Conservation (phyloP, 2,888 invertebrate species). For the Keiferia lycopersicella region DNA sequence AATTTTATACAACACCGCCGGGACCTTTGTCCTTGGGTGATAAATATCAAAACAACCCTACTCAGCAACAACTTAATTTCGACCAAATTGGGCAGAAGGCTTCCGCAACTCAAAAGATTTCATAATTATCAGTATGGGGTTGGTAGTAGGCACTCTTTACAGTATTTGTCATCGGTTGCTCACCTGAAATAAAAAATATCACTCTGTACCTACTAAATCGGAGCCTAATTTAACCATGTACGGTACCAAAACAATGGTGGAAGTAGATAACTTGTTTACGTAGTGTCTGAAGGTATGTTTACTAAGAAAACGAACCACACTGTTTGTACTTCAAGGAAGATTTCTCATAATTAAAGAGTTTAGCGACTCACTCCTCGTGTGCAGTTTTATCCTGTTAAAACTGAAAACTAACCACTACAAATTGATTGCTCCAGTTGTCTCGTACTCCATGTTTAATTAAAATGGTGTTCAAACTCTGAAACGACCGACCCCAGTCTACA, state of each 20-base stretch:
- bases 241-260: not conserved
- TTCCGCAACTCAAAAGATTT: not conserved
- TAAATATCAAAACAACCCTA: not conserved
- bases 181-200: not conserved
- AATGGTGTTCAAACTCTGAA: slow-evolving; percentile 46
- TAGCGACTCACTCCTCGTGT: slow-evolving; percentile 40
- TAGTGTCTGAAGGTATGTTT: slow-evolving; percentile 9
- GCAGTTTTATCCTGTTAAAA: slow-evolving; percentile 77
- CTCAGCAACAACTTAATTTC: not conserved
- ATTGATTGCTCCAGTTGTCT: slow-evolving; percentile 58
- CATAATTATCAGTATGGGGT: not conserved
- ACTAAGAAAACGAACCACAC: not conserved
- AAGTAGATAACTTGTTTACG: not conserved
- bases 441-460: slow-evolving; percentile 65
- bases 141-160: not conserved
- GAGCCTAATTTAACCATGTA: not conserved
- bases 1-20: not conserved
- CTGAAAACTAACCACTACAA: slow-evolving; percentile 63
- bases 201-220: not conserved
- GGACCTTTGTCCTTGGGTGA: not conserved
- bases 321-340: slow-evolving; percentile 2
- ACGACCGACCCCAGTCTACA: slow-evolving; percentile 52
- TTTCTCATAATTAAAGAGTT: slow-evolving; percentile 14
- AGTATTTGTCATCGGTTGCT: not conserved
- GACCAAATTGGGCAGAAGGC: not conserved